A percentile compares a stretch with the other conserved stretches of the same genome.
Evolutionary conservation across 2,113 vertebrate genomes (phyloP).

Genomic region (Oncorhynchus clarkii): DNA sequence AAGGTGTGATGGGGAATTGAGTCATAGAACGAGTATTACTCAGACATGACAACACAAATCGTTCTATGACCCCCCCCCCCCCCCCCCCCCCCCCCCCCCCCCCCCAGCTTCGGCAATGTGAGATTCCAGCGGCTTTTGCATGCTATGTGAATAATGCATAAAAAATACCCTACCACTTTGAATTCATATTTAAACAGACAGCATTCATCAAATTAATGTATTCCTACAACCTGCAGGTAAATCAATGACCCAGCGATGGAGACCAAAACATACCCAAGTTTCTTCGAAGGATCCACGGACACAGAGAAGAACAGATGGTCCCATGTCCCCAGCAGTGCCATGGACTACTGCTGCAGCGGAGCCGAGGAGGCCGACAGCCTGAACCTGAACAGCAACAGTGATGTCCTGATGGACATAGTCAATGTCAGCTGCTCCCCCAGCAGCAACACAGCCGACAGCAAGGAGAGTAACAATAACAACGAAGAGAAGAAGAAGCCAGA

Average conservation of each 20-base stretch:
- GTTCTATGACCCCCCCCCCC: too few species aligned
- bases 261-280: conserved; percentile 96
- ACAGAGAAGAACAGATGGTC: conserved; percentile 90
- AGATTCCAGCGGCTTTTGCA: neutral
- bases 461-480: conserved; percentile 73
- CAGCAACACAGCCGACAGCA: conserved; percentile 71
- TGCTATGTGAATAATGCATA: neutral
- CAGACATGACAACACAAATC: neutral
- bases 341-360: conserved; percentile 74
- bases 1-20: neutral
- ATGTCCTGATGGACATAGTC: conserved; percentile 88
- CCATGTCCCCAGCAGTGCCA: conserved; percentile 81
- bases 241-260: conserved; percentile 86
- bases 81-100: neutral
- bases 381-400: conserved; percentile 75
- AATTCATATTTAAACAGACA: neutral
- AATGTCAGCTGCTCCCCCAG: conserved; percentile 80
- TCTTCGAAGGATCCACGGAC: conserved; percentile 83
- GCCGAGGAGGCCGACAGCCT: conserved; percentile 76
- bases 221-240: conserved; percentile 56
- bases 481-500: conserved; percentile 76
- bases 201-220: conserved; percentile 14
- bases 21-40: neutral
- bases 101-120: neutral
- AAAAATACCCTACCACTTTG: neutral